Base-by-base conservation (phyloP, 2,888 invertebrate species). In the Trissolcus japonicus region DNA sequence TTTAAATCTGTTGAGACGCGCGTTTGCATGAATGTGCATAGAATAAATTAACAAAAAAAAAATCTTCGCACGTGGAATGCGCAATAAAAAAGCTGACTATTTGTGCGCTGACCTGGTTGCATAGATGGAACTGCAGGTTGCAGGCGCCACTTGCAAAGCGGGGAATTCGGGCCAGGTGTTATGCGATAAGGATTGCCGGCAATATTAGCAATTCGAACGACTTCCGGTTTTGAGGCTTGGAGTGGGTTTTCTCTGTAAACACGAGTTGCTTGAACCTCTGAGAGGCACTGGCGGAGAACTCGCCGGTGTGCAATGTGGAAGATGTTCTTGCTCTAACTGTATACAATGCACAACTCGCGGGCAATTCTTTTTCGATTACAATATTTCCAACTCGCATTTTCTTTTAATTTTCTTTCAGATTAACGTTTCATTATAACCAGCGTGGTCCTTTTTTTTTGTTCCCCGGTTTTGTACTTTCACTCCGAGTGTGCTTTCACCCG, bases 141-240 rank as follows among this genome's bases (percentile, higher is more conserved):
- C 60, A 51, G 57, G 74, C 74, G 74, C 74, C 74, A 74, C 62
- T 67, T 51, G 72, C 51, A 17, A 21, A 60, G 57, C 62, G 63
- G 80, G 74, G 82, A 84, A 85, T 86, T 85, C 85, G 82, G 85
- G 84, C 81, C 85, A 85, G 82, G 67, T 82, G 81, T 76, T 77
- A 57, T 43, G 80, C 40, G 40, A 85, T 84, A 86, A 83, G 65
- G 80, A 85, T 83, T 83, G 83, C 78, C 80, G 81, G 79, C 71
- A 73, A 76, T 80, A 87, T 86, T 87, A 86, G 84, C 86, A 86
- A 87, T 88, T 86, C 86, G 84, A 87, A 86, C 81, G 82, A 82
- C 83, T 87, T 87, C 87, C 87, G 86, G 86, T 80, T 80, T 82
- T 66, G 54, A 73, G 65, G 68, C 35, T 51, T 46, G 69, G 72